Conservation (phyloP, 2,888 invertebrate genomes). For the Coleophora deauratella region DNA sequence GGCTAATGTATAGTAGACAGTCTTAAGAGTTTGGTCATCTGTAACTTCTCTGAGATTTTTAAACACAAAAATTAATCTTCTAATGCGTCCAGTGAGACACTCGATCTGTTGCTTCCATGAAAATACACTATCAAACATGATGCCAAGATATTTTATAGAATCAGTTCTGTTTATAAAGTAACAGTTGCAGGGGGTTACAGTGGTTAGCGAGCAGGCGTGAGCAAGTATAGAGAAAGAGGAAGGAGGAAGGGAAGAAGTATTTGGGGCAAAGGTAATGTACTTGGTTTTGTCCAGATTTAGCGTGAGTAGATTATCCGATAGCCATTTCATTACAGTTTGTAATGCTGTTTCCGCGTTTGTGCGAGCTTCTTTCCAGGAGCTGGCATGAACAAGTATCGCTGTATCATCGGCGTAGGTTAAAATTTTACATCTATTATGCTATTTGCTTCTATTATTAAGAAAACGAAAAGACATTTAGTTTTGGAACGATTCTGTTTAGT, state of each 20-base stretch:
- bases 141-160: not conserved
- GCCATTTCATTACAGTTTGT: too few relatives aligned
- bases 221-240: not conserved
- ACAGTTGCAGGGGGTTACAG: not conserved
- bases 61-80: not conserved
- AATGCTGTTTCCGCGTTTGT: too few relatives aligned
- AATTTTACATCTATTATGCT: too few relatives aligned
- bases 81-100: not conserved
- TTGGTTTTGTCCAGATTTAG: too few relatives aligned
- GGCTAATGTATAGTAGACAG: not conserved
- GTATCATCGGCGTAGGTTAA: too few relatives aligned
- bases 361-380: too few relatives aligned
- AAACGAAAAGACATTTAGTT: too few relatives aligned
- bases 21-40: not conserved
- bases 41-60: not conserved
- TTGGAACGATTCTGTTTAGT: too few relatives aligned
- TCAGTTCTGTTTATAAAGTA: not conserved
- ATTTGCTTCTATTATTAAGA: too few relatives aligned
- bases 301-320: too few relatives aligned
- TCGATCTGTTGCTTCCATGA: not conserved
- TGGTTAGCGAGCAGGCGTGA: not conserved
- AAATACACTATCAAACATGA: not conserved
- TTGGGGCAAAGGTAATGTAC: not conserved
- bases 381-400: too few relatives aligned
- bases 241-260: not conserved